Evolutionary conservation across 2,888 invertebrate genomes (phyloP).

Genomic region (Drosophila rellima): DNA sequence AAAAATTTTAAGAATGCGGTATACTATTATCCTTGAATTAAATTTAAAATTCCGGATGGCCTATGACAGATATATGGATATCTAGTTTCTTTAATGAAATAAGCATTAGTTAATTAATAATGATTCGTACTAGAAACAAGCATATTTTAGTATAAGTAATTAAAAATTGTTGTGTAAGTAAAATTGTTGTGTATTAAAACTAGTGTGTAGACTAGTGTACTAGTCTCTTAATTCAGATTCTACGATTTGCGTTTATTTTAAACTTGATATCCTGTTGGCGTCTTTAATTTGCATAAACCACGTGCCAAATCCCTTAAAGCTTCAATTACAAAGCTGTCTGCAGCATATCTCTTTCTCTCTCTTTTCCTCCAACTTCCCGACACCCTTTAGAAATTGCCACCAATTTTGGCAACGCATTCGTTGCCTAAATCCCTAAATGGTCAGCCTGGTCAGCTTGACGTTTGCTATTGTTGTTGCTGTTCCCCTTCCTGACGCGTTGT

Average conservation of each 20-base stretch:
- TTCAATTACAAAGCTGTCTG: slow-evolving; percentile 38
- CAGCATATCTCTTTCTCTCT: background rate
- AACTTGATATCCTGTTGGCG: slow-evolving; percentile 7
- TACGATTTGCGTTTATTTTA: background rate
- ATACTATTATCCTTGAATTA: too few relatives aligned
- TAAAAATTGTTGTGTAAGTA: too few relatives aligned
- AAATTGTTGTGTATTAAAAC: too few relatives aligned
- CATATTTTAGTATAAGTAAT: too few relatives aligned
- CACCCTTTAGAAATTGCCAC: slow-evolving; percentile 10
- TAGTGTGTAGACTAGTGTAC: too few relatives aligned
- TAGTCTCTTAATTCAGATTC: slow-evolving; percentile 6
- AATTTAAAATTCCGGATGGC: too few relatives aligned
- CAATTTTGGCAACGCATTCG: slow-evolving; percentile 35
- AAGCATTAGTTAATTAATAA: too few relatives aligned
- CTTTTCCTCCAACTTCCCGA: too few relatives aligned
- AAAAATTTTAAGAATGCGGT: too few relatives aligned
- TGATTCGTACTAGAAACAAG: too few relatives aligned
- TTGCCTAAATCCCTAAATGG: slow-evolving; percentile 38
- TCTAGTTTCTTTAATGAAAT: too few relatives aligned
- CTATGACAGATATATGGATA: too few relatives aligned
- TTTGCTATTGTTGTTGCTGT: background rate
- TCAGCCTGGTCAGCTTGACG: slow-evolving; percentile 14
- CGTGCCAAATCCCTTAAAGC: slow-evolving; percentile 26
- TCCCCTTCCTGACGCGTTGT: slow-evolving; percentile 3
- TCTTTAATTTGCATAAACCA: slow-evolving; percentile 11